Evolutionary conservation across 37 sponge, comb jelly and placozoan species (phyloP).

Genomic region (Bolinopsis microptera): DNA sequence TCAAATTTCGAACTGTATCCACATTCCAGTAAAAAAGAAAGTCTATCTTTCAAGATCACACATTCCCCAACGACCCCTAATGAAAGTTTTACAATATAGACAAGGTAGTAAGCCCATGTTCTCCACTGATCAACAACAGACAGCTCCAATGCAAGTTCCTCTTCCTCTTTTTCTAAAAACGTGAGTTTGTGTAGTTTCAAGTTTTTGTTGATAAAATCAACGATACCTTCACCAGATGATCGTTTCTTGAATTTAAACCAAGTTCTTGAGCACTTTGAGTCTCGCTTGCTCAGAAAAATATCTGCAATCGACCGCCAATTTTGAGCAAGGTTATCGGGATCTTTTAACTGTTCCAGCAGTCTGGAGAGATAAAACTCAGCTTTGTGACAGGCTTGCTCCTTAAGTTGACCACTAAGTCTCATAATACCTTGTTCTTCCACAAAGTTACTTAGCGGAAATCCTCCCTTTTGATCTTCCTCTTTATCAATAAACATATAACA

Average conservation of each 20-base stretch:
- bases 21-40: background rate
- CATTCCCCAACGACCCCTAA: constrained; percentile 15
- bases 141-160: background rate
- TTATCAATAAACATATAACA: background rate
- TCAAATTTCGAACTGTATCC: background rate
- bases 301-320: constrained; percentile 55
- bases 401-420: background rate
- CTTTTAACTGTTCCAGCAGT: background rate
- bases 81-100: constrained; percentile 1
- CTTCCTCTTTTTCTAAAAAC: background rate
- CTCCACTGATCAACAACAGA: constrained; percentile 31
- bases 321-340: background rate
- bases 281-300: background rate
- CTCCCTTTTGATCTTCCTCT: background rate
- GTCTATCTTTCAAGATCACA: constrained; percentile 2
- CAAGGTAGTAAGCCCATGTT: constrained; percentile 46
- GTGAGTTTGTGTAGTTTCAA: background rate
- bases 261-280: background rate
- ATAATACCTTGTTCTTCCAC: background rate
- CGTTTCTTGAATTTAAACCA: constrained; percentile 21
- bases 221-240: background rate
- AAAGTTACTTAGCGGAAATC: background rate
- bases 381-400: constrained; percentile 58
- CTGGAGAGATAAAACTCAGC: constrained; percentile 17
- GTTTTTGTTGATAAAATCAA: constrained; percentile 27